Evolutionary conservation across 2,113 vertebrate genomes (phyloP), one percentile per base, ranked within the genome.

Genomic region (Rissa tridactyla): DNA sequence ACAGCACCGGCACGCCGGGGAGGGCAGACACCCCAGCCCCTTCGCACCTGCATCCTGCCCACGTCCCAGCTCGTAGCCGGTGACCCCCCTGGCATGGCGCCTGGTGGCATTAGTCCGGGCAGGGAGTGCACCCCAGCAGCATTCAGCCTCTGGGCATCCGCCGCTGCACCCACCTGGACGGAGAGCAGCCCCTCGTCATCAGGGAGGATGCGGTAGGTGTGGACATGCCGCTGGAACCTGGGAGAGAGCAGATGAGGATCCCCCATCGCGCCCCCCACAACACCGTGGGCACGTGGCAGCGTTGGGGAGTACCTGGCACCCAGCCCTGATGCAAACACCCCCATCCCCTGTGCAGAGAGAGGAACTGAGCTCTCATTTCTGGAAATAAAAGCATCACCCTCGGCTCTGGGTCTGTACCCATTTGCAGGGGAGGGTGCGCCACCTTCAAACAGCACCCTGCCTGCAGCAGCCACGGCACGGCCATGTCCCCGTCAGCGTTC

Each of bases 151-250:
- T 94, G 82, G 14, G 36, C 46, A n/a, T 36, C 34, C 34, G 0
- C 86, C 15, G 42, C 85, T 75, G 46, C 44, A 86, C 98, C 97
- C 92, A 99, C 99, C 98, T 99, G 99, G 55, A 99, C 98, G 12
- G 99, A 98, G 13, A 99, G 98, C 68, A 98, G 97, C 54, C 98
- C 99, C 21, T 99, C 98, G 1, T 98, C 95, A 17, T 99, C 98
- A 1, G 98, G 98, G n/a, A 99, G 98, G 90, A 99, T 98, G 44
- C 99, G 98, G 91, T 99, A 99, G 11, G 99, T 99, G 97, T 99
- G 98, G 92, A 99, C 98, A 19, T 99, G 98, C 26, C 98, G 94
- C 89, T 99, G 98, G 76, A 98, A 99, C 92, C 99, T 99, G 96
- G 32, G 42, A 65, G 77, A 76, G 94, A 96, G 90, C 54, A 32